Conservation (phyloP, 35 echinoderm and acorn worm species). For the Lytechinus variegatus region DNA sequence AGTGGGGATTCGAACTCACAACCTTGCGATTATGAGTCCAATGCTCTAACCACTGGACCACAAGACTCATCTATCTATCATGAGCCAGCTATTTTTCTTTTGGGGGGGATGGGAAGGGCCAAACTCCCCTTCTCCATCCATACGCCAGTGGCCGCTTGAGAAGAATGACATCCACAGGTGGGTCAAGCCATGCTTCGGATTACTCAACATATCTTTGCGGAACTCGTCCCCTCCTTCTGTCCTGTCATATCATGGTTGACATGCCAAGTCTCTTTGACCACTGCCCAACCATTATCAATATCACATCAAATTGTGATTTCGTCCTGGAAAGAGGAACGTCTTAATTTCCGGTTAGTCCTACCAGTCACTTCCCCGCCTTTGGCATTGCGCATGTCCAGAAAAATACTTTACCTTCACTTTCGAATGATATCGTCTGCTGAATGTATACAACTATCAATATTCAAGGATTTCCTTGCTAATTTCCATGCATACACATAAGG, state of each 20-base stretch:
- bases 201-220: not conserved
- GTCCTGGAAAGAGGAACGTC: not conserved
- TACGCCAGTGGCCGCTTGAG: not conserved
- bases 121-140: no score
- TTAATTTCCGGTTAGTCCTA: not conserved
- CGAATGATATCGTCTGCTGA: not conserved
- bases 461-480: not conserved
- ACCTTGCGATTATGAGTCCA: no score
- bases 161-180: not conserved
- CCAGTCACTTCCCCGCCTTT: not conserved
- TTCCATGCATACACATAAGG: not conserved
- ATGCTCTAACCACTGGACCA: no score
- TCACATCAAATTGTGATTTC: not conserved
- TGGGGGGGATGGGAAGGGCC: no score
- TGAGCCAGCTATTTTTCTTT: no score
- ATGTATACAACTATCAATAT: not conserved
- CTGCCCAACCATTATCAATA: not conserved
- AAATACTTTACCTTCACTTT: not conserved
- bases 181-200: not conserved
- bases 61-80: no score
- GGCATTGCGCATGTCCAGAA: not conserved
- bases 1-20: no score
- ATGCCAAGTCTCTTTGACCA: not conserved
- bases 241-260: not conserved
- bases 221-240: no score